These are phyloP conservation scores for Hetaerina americana DNA, from an alignment of 1,140 invertebrate genomes.

Conservation along the genomic window DNA sequence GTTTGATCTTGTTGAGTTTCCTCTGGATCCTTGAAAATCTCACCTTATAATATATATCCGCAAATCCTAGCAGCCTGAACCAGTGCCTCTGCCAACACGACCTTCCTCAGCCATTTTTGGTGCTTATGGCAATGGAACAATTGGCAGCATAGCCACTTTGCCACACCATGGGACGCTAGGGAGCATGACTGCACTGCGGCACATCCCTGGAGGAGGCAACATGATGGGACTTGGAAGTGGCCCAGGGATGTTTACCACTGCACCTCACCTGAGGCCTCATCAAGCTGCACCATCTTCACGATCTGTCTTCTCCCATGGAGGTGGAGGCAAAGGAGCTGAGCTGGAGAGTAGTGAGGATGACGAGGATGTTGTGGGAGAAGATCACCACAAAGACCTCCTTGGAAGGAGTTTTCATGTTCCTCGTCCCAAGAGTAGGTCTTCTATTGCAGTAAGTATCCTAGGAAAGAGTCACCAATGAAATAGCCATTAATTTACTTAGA, in stretches of 20 bases:
- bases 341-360: conserved; percentile 44
- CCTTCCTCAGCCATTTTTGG: conserved; percentile 65
- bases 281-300: background rate
- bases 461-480: no score
- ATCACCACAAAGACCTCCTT: conserved; percentile 39
- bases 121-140: background rate
- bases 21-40: no score
- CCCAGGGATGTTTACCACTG: background rate
- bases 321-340: conserved; percentile 3
- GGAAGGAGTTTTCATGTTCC: conserved; percentile 53
- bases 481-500: no score
- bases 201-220: conserved; percentile 1
- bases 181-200: background rate
- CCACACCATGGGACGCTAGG: background rate
- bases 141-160: background rate
- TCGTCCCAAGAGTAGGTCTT: conserved; percentile 60
- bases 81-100: conserved; percentile 48
- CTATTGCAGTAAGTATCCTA: conserved; percentile 42
- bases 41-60: no score
- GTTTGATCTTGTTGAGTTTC: no score
- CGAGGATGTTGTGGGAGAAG: conserved; percentile 43
- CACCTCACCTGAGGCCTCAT: background rate
- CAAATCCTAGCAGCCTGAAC: conserved; percentile 38
- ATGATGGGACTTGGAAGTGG: background rate
- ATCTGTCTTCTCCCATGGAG: background rate